These are phyloP conservation scores for Catamblyrhynchus diadema DNA, from an alignment of 2,797 vertebrate genomes.

Conservation along the genomic window DNA sequence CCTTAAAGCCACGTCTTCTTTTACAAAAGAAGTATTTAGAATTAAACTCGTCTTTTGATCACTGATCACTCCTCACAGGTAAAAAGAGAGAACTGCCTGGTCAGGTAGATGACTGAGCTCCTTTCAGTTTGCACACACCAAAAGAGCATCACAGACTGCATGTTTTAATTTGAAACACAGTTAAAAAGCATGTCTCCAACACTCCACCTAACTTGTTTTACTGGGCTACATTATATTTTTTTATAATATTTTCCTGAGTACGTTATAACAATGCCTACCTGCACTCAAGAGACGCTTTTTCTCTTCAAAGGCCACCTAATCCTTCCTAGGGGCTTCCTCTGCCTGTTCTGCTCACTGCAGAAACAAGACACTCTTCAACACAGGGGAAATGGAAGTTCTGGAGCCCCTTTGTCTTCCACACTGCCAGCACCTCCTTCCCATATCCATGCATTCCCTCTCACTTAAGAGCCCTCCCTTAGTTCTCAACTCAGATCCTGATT, in stretches of 20 bases:
- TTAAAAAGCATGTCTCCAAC: neutral
- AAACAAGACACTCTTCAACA: neutral
- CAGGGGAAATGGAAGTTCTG: neutral
- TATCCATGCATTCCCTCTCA: accelerated
- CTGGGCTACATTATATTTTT: too few species aligned
- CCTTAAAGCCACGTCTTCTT: neutral
- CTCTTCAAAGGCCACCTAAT: neutral
- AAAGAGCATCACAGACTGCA: neutral
- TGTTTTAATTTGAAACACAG: neutral
- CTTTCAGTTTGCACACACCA: neutral
- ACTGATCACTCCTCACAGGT: neutral
- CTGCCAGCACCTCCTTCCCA: neutral
- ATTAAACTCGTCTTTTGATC: neutral
- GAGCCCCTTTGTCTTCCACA: neutral
- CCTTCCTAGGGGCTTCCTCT: neutral
- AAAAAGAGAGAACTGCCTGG: neutral
- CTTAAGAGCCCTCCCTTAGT: neutral
- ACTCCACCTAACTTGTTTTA: neutral
- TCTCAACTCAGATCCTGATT: neutral
- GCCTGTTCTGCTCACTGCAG: neutral
- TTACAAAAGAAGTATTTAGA: neutral
- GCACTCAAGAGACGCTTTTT: neutral
- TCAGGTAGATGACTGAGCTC: conserved; percentile 15
- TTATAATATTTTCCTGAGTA: neutral
- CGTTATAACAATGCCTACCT: neutral